Percentiles rank a stretch among this genome's conserved stretches.
phyloP scores from a whole-genome alignment of 2,888 invertebrate genomes.

The Tipula lateralis region DNA sequence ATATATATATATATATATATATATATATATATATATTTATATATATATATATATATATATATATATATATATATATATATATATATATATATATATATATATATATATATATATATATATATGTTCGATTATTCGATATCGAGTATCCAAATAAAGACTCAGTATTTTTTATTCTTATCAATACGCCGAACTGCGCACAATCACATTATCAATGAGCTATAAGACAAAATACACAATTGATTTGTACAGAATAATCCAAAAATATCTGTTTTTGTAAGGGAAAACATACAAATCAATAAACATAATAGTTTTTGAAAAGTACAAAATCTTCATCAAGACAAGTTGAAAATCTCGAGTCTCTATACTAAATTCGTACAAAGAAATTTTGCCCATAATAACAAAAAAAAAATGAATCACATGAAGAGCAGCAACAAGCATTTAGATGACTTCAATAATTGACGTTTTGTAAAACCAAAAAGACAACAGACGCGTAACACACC shows the following conservation, averaged over 20 bases:
- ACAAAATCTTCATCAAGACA: neutral
- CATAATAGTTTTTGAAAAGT: neutral
- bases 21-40: no score
- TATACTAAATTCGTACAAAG: no score
- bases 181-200: neutral
- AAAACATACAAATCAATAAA: neutral
- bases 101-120: no score
- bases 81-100: no score
- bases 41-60: no score
- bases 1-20: no score
- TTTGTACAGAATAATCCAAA: neutral
- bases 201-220: no score
- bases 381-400: neutral
- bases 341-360: neutral
- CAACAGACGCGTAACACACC: neutral
- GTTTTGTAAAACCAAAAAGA: neutral
- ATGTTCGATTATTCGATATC: no score
- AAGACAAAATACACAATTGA: neutral
- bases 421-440: constrained; percentile 8
- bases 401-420: neutral
- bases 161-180: neutral
- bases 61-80: no score
- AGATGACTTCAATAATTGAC: constrained; percentile 11
- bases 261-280: neutral
- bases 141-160: no score